phyloP scores from a whole-genome alignment of 2,888 invertebrate genomes.

The Stictocephala bisonia region DNA sequence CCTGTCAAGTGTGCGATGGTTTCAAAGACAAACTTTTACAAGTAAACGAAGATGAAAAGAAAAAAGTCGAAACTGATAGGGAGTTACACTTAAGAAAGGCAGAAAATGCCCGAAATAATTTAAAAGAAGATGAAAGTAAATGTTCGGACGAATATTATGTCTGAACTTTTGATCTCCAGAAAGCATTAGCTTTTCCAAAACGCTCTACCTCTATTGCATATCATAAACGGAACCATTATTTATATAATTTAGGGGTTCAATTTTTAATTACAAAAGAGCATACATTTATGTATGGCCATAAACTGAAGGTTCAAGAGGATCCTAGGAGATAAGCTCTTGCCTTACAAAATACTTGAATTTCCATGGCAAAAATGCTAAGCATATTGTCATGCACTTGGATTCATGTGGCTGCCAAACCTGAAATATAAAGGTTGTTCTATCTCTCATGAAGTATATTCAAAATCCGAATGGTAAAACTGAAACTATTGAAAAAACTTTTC shows the following conservation, averaged over 20 bases:
- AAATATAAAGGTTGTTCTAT: constrained; percentile 34
- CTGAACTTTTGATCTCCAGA: no score
- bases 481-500: no score
- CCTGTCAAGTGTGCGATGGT: constrained; percentile 25
- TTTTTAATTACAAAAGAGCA: constrained; percentile 20
- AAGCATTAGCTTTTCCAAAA: no score
- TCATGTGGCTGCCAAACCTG: constrained; percentile 31
- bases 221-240: constrained; percentile 39
- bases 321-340: constrained; percentile 13
- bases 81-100: no score
- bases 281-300: constrained; percentile 40
- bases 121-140: constrained; percentile 2
- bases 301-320: constrained; percentile 25
- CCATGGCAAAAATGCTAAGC: constrained; percentile 42
- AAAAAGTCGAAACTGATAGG: constrained; percentile 26
- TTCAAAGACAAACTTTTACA: constrained; percentile 9
- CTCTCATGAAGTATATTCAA: constrained; percentile 32
- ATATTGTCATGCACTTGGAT: constrained; percentile 37
- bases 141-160: constrained; percentile 42
- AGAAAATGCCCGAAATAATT: no score
- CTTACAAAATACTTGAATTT: background rate
- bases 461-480: constrained; percentile 10
- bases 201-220: constrained; percentile 20
- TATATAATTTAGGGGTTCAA: constrained; percentile 4
- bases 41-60: constrained; percentile 34